These are phyloP conservation scores for Paraplagusia blochii DNA, from an alignment of 2,113 vertebrate genomes.

Conservation along the genomic window DNA sequence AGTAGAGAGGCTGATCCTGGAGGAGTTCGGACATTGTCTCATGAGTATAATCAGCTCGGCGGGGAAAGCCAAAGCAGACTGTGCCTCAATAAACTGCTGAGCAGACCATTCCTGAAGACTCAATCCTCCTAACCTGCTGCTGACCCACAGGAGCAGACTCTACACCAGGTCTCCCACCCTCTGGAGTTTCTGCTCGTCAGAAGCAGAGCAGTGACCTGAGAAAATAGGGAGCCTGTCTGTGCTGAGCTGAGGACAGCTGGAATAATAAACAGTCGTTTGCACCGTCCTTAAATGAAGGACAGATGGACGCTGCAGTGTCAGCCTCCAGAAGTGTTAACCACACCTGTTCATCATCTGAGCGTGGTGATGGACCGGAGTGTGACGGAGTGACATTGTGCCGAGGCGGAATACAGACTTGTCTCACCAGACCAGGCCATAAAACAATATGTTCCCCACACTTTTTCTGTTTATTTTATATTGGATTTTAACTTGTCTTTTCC, in stretches of 20 bases:
- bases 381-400: constrained; percentile 2
- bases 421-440: background rate
- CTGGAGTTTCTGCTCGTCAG: constrained; percentile 17
- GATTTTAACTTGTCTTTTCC: constrained; percentile 4
- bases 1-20: constrained; percentile 91
- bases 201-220: constrained; percentile 27
- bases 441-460: constrained; percentile 14
- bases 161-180: constrained; percentile 8
- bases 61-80: constrained; percentile 92
- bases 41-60: constrained; percentile 96
- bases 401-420: constrained; percentile 10
- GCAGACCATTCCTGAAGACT: constrained; percentile 26
- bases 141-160: constrained; percentile 1
- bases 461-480: constrained; percentile 31
- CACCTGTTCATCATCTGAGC: constrained; percentile 17
- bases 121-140: background rate
- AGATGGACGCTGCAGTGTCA: constrained; percentile 15
- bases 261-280: constrained; percentile 20
- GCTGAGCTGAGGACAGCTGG: constrained; percentile 28
- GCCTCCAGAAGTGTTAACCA: constrained; percentile 5
- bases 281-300: constrained; percentile 33
- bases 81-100: constrained; percentile 90
- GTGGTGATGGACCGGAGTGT: constrained; percentile 12
- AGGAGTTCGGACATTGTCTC: constrained; percentile 97
- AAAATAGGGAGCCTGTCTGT: background rate